These are phyloP conservation scores for Anguilla rostrata DNA, from an alignment of 2,113 vertebrate genomes.

Conservation along the genomic window DNA sequence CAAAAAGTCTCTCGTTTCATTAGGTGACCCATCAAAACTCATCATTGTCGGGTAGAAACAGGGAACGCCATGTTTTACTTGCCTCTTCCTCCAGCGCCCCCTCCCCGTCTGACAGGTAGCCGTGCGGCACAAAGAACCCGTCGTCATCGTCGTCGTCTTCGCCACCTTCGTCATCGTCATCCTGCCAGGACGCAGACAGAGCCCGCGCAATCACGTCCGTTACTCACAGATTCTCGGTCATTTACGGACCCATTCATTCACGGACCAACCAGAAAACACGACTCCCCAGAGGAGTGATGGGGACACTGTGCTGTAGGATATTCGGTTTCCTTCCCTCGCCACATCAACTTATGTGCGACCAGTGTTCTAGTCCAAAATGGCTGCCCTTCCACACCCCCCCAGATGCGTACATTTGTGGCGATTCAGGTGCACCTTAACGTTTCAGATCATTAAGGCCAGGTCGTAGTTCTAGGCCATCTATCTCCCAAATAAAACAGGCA, in stretches of 20 bases:
- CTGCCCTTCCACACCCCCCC: too few relatives aligned
- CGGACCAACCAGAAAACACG: background rate
- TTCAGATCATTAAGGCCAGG: too few relatives aligned
- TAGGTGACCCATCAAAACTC: too few relatives aligned
- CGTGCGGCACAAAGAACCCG: constrained; percentile 96
- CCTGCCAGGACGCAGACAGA: constrained; percentile 60
- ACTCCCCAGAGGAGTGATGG: background rate
- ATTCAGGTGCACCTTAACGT: too few relatives aligned
- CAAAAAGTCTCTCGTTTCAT: too few relatives aligned
- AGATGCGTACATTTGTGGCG: too few relatives aligned
- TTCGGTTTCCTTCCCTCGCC: too few relatives aligned
- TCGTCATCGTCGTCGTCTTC: constrained; percentile 94
- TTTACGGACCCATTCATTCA: background rate
- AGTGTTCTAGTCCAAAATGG: too few relatives aligned
- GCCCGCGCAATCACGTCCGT: background rate
- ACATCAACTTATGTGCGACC: too few relatives aligned
- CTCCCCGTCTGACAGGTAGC: constrained; percentile 95
- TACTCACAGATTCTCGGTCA: background rate
- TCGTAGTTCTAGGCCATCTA: too few relatives aligned
- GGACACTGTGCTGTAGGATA: background rate
- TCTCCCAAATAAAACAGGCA: too few relatives aligned
- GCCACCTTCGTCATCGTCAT: constrained; percentile 87
- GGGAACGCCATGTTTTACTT: background rate
- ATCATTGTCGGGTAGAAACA: too few relatives aligned
- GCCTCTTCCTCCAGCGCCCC: constrained; percentile 85